These are phyloP conservation scores for Drosophila takahashii DNA, from an alignment of 1,140 invertebrate genomes.

Conservation along the genomic window DNA sequence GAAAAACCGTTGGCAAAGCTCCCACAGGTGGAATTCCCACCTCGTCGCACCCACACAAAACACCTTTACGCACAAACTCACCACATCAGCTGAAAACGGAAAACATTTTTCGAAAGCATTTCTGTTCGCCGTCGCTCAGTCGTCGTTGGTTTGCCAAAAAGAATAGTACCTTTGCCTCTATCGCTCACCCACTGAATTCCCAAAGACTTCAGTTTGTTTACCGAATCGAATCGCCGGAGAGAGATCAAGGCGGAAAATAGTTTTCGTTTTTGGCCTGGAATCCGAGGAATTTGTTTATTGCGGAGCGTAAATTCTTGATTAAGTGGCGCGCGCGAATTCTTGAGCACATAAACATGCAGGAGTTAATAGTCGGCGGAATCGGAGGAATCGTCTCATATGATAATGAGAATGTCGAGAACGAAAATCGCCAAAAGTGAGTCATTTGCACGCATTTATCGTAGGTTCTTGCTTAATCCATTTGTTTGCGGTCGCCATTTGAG, in stretches of 20 bases:
- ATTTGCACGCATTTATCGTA: conserved; percentile 13
- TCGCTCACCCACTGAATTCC: conserved; percentile 4
- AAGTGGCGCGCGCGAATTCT: conserved; percentile 40
- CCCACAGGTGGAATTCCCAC: conserved; percentile 47
- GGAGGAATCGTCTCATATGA: conserved; percentile 23
- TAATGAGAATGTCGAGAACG: conserved; percentile 45
- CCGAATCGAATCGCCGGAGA: conserved; percentile 13
- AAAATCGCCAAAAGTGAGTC: conserved; percentile 47
- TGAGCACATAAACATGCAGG: conserved; percentile 65
- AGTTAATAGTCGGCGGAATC: conserved; percentile 50
- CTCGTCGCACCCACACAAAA: conserved; percentile 51
- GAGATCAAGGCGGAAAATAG: conserved; percentile 45
- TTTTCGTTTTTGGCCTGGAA: conserved; percentile 61
- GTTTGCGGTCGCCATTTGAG: conserved; percentile 28
- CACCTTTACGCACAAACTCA: conserved; percentile 68
- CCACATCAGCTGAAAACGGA: conserved; percentile 45
- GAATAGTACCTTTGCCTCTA: conserved; percentile 2
- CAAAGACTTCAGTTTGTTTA: conserved; percentile 60
- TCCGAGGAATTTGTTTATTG: conserved; percentile 72
- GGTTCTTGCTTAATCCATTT: conserved; percentile 1
- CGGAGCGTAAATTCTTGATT: conserved; percentile 53
- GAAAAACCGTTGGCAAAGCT: conserved; percentile 19
- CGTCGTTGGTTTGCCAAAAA: conserved; percentile 57
- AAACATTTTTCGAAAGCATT: conserved; percentile 58
- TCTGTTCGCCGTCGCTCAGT: conserved; percentile 58